phyloP scores from a whole-genome alignment of 2,888 invertebrate species.

The Spilosoma lubricipeda region DNA sequence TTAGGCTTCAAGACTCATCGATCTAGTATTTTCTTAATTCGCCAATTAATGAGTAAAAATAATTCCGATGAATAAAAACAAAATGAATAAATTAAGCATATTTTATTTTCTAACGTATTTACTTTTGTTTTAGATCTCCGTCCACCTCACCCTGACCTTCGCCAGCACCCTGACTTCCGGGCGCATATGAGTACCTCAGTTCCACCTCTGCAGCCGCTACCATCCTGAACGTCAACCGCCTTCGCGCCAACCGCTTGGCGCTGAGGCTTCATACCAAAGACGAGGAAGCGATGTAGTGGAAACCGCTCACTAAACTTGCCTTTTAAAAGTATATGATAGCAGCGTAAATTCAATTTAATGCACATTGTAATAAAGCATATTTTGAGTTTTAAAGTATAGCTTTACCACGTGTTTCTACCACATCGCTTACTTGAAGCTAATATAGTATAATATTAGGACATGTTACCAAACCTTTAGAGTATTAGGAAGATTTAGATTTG shows the following conservation, averaged over 20 bases:
- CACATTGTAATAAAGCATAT: not conserved
- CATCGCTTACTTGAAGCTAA: slow-evolving; percentile 26
- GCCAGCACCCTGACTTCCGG: slow-evolving; percentile 77
- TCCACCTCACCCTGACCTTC: slow-evolving; percentile 71
- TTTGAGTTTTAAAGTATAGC: not conserved
- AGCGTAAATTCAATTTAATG: not conserved
- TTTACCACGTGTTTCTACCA: slow-evolving; percentile 12
- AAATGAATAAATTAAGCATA: not conserved
- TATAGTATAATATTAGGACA: slow-evolving; percentile 12
- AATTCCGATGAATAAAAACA: not conserved
- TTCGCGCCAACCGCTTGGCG: slow-evolving; percentile 81
- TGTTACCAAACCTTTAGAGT: slow-evolving; percentile 26
- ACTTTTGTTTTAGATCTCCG: slow-evolving; percentile 68
- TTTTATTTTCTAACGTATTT: not conserved
- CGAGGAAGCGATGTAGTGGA: slow-evolving; percentile 32
- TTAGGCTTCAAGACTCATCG: not conserved
- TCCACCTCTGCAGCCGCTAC: slow-evolving; percentile 76
- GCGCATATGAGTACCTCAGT: slow-evolving; percentile 69
- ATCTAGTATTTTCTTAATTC: not conserved
- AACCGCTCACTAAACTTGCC: not conserved
- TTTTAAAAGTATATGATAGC: not conserved
- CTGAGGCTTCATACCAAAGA: slow-evolving; percentile 65
- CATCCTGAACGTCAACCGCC: slow-evolving; percentile 82
- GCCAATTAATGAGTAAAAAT: not conserved
- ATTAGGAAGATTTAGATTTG: slow-evolving; percentile 5